Evolutionary conservation across 2,888 invertebrate species (phyloP).

Genomic region (Tricholauxania praeusta): DNA sequence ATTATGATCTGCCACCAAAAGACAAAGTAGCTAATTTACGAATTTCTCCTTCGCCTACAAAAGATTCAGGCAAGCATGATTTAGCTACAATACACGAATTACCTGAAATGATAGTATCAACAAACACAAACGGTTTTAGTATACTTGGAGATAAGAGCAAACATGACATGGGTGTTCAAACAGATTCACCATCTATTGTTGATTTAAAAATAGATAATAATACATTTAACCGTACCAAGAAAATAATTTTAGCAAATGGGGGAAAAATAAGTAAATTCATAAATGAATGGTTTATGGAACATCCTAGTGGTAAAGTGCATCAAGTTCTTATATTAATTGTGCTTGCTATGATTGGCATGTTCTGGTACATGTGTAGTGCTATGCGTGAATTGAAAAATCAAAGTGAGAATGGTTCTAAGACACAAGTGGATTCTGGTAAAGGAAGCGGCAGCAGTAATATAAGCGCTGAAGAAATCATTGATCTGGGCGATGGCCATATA

Average conservation of each 20-base stretch:
- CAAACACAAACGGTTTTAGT: slow-evolving; percentile 52
- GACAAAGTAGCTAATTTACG: slow-evolving; percentile 61
- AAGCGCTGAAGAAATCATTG: slow-evolving; percentile 60
- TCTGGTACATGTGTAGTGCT: slow-evolving; percentile 81
- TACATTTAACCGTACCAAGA: slow-evolving; percentile 68
- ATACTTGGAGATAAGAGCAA: slow-evolving; percentile 55
- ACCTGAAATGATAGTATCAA: slow-evolving; percentile 47
- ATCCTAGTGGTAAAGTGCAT: slow-evolving; percentile 82
- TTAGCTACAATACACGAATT: slow-evolving; percentile 63
- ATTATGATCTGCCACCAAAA: slow-evolving; percentile 79
- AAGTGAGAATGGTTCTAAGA: slow-evolving; percentile 74
- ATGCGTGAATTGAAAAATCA: slow-evolving; percentile 78
- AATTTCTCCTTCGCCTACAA: slow-evolving; percentile 60
- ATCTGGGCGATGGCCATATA: slow-evolving; percentile 65
- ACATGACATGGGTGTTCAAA: slow-evolving; percentile 71
- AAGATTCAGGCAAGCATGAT: slow-evolving; percentile 53
- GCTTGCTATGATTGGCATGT: slow-evolving; percentile 78
- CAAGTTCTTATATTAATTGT: slow-evolving; percentile 76
- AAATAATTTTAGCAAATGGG: slow-evolving; percentile 60
- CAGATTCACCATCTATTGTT: slow-evolving; percentile 67
- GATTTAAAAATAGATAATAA: slow-evolving; percentile 54
- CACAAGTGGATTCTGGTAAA: slow-evolving; percentile 54
- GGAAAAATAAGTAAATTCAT: slow-evolving; percentile 61
- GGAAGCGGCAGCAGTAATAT: slow-evolving; percentile 57
- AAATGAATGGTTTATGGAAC: slow-evolving; percentile 76